A percentile compares a stretch with the other conserved stretches of the same genome.
Conservation (phyloP, 2,888 invertebrate species). For the Drosophila seclusa region DNA sequence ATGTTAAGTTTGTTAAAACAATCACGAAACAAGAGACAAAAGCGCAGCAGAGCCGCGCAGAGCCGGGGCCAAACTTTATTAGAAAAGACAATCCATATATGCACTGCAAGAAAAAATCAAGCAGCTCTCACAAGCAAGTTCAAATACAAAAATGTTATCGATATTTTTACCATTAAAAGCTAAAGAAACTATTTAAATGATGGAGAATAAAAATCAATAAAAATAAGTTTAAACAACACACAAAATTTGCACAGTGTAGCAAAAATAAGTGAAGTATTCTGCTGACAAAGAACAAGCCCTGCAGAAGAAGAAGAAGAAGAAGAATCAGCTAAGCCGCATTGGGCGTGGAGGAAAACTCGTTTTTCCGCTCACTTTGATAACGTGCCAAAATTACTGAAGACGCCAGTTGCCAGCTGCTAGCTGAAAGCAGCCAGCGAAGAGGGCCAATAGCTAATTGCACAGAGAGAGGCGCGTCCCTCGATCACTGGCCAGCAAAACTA, state of each 20-base stretch:
- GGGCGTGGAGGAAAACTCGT: constrained; percentile 58
- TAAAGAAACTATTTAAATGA: too few species aligned
- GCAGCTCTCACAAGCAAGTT: not conserved
- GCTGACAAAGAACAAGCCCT: constrained; percentile 13
- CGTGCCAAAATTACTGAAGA: constrained; percentile 63
- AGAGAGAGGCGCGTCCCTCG: constrained; percentile 38
- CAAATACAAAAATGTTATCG: too few species aligned
- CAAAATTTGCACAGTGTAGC: not conserved
- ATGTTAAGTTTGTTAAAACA: constrained; percentile 49
- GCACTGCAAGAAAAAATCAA: constrained; percentile 5
- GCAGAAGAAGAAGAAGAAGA: not conserved
- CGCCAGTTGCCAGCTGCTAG: constrained; percentile 29
- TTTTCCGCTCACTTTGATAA: constrained; percentile 49
- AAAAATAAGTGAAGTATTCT: constrained; percentile 9
- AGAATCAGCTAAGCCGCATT: constrained; percentile 14
- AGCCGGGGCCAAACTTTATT: constrained; percentile 24
- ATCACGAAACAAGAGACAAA: constrained; percentile 50
- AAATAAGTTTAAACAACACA: not conserved
- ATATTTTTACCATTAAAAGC: too few species aligned
- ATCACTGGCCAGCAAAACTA: constrained; percentile 11
- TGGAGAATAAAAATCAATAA: not conserved
- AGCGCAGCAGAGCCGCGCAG: constrained; percentile 7
- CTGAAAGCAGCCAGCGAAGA: constrained; percentile 14
- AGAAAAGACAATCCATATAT: constrained; percentile 34
- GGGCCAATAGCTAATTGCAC: constrained; percentile 57